Evolutionary conservation across 2,113 vertebrate species (phyloP).

Genomic region (Bettongia penicillata): DNA sequence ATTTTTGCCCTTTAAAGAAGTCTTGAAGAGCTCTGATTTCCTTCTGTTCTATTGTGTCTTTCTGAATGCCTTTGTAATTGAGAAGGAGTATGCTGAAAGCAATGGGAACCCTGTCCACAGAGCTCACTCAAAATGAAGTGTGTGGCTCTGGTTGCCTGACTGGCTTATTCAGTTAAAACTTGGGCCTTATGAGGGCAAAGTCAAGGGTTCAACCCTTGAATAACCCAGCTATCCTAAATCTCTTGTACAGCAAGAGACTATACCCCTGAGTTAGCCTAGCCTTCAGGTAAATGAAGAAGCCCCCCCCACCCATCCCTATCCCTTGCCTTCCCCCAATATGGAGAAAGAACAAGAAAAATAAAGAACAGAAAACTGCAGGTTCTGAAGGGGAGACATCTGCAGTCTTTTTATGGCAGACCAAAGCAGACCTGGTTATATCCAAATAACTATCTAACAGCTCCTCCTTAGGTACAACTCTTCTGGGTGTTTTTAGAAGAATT

Average conservation of each 20-base stretch:
- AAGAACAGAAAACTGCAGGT: not conserved
- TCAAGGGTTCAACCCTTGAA: conserved; percentile 58
- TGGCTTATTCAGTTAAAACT: not conserved
- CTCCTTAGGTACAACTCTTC: not conserved
- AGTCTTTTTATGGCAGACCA: not conserved
- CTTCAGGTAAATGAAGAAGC: not conserved
- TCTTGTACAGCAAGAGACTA: not conserved
- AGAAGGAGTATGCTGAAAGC: conserved; percentile 65
- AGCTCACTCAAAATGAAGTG: conserved; percentile 64
- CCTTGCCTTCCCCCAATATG: not conserved
- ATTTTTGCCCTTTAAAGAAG: conserved; percentile 64
- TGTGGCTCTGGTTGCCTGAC: conserved; percentile 39
- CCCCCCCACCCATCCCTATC: not conserved
- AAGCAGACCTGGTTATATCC: not conserved
- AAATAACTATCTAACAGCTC: not conserved
- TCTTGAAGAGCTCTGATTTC: conserved; percentile 62
- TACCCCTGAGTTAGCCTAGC: not conserved
- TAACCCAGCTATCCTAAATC: conserved; percentile 68
- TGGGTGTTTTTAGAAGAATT: not conserved
- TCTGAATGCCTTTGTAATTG: conserved; percentile 76
- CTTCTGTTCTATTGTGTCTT: conserved; percentile 70
- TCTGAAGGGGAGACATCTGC: not conserved
- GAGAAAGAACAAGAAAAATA: not conserved
- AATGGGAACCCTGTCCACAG: conserved; percentile 61
- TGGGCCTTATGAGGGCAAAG: conserved; percentile 71